These are phyloP conservation scores for Philopedon plagiatum DNA, from an alignment of 2,888 invertebrate species.

Conservation along the genomic window DNA sequence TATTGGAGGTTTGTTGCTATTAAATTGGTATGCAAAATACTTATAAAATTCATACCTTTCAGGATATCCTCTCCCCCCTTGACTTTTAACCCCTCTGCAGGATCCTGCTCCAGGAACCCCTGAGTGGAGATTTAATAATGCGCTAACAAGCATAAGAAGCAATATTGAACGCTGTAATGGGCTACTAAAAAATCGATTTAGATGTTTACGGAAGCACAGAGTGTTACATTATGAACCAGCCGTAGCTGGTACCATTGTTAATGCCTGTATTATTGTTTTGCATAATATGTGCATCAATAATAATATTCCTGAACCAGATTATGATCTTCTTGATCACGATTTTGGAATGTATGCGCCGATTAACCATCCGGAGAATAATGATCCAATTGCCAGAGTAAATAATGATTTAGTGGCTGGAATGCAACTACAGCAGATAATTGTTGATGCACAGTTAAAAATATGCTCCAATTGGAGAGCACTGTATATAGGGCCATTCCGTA, in stretches of 20 bases:
- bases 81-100: slow-evolving; percentile 39
- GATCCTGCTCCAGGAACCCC: slow-evolving; percentile 29
- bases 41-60: neutral
- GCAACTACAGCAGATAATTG: too few species aligned
- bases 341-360: too few species aligned
- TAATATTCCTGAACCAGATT: slow-evolving; percentile 20
- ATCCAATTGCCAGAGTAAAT: too few species aligned
- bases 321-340: neutral
- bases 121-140: slow-evolving; percentile 35
- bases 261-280: slow-evolving; percentile 40
- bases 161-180: slow-evolving; percentile 48
- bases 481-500: too few species aligned
- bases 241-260: slow-evolving; percentile 37
- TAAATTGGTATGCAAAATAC: neutral
- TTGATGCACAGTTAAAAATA: too few species aligned
- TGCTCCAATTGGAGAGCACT: too few species aligned
- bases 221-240: slow-evolving; percentile 44
- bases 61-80: slow-evolving; percentile 42
- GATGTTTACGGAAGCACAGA: slow-evolving; percentile 46
- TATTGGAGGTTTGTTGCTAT: too few species aligned
- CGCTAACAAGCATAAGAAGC: slow-evolving; percentile 25
- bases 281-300: slow-evolving; percentile 44
- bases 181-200: slow-evolving; percentile 47
- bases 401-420: too few species aligned
- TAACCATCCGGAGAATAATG: too few species aligned